Base-by-base conservation (phyloP, 1,140 invertebrate species). In the Acromyrmex charruanus region DNA sequence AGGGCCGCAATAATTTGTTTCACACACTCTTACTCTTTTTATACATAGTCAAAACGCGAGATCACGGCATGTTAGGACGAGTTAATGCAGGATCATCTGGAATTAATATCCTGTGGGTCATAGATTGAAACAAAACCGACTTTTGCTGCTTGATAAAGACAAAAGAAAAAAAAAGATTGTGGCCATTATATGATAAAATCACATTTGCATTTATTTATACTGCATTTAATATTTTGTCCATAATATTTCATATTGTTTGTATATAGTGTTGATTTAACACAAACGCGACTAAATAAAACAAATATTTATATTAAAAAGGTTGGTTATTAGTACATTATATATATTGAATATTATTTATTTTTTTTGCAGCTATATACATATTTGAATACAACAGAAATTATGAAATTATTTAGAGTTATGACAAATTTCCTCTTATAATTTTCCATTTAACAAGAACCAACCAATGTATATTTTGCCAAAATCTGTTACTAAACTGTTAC, bases 1-100 rank as follows among this genome's bases (percentile, higher is more conserved):
- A 98, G 96, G 98, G 98, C 65, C 96, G 97, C 71, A 98, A 98
- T 94, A 98, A 98, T 94, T 94, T 98, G 77, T 98, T 98, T 90
- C 97, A 98, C 90, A 97, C 97, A 6, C 95, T 98, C 7, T 94
- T 98, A 51, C 95, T 98, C 68, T 98, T 98, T 94, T 93, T 98
- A 0, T 97, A 98, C 92, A 96, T 97, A 85, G 96, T 98, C 49
- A 97, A 97, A 85, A 96, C 96, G 7, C 96, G 97, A 91, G 96
- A 98, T 91, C 96, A 97, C 91, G 97, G 97, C 51, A 97, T 98
- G 96, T 94, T 98, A 31, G 97, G 97, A 87, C 95, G 97, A 88
- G 96, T 98, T 0, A 98, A 98, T 94, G 94, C 98, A 53, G 98
- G 97, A 80, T 96, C 96, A 92, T 97, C 97, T 66, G 98, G 98